A percentile compares a stretch with the other conserved stretches of the same genome.
phyloP scores from a whole-genome alignment of 2,888 invertebrate species.

The Metalampra italica region DNA sequence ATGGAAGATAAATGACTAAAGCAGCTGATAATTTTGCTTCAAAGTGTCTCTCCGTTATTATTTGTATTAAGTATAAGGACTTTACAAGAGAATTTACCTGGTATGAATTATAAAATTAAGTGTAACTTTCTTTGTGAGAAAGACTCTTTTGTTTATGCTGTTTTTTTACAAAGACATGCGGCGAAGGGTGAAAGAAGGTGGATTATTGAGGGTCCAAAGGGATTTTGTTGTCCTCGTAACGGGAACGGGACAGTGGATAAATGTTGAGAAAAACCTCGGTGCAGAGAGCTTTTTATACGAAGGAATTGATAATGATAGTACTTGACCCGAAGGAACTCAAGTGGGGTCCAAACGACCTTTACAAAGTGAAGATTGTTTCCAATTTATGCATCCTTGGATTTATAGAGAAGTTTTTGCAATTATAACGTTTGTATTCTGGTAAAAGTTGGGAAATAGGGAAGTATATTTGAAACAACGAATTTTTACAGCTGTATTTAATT shows the following conservation, averaged over 20 bases:
- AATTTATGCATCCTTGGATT: background rate
- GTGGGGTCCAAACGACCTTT: constrained; percentile 28
- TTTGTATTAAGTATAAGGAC: no score
- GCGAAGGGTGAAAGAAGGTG: constrained; percentile 19
- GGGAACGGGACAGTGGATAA: constrained; percentile 33
- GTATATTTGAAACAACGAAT: no score
- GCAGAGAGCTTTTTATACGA: constrained; percentile 36
- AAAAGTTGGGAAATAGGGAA: no score
- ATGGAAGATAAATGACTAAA: background rate
- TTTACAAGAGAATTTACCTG: no score
- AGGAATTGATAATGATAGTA: constrained; percentile 49
- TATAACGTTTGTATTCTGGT: no score
- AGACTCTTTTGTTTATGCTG: constrained; percentile 21
- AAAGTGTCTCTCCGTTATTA: no score
- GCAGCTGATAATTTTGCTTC: no score
- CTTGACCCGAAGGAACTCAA: constrained; percentile 39
- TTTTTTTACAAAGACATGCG: constrained; percentile 33
- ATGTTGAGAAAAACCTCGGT: constrained; percentile 39
- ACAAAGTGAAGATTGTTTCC: constrained; percentile 11
- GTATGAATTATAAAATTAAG: background rate
- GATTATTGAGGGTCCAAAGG: constrained; percentile 43
- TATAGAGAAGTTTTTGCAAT: background rate
- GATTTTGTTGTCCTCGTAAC: constrained; percentile 37
- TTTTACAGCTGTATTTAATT: no score
- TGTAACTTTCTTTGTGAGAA: background rate